Base-by-base conservation (phyloP, 2,888 invertebrate genomes). In the Barypeithes pellucidus region DNA sequence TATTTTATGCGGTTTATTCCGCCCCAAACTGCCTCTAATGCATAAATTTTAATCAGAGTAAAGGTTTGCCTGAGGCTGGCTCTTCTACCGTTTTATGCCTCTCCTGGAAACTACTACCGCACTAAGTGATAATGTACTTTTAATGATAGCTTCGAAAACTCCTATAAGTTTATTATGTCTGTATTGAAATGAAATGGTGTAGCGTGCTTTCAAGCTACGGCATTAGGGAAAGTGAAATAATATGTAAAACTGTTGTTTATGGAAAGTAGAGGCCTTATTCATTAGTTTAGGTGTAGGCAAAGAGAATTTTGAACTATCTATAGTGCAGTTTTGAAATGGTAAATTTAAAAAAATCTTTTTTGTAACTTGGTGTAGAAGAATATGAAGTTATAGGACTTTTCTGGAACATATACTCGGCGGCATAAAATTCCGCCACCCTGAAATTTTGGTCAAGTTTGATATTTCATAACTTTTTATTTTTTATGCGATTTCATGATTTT, bases 1-100 rank as follows among this genome's bases (percentile, higher is more conserved):
- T 67, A 67, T 74, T 67, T 70, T 71, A 71, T 67, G 74, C 71
- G 66, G 61, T 71, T 66, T 67, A 66, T 69, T 73, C 43, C 69
- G 63, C 71, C 74, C 69, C 43, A 45, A 74, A 74, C 70, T 67
- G 67, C 71, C 69, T 70, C 67, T 71, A 63, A 47, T 68, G 50
- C 65, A 73, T 73, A 73, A 45, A 73, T 69, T 73, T 69, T 73
- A 73, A 73, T 73, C 73, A 73, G 60, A 73, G 60, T 47, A 69
- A 73, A 65, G 69, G 68, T 68, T 69, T 73, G 43, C 65, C 65
- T 60, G 18, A 24, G 73, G 68, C 45, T 45, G 73, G 68, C 45
- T 45, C 41, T 50, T 63, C 61, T 52, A 67, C 67, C 67, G 54
- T 62, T 72, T 73, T 63, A 73, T 36, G 45, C 50, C 47, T 50